phyloP scores from a whole-genome alignment of 2,888 invertebrate genomes.

The Rhodophaea formosa region DNA sequence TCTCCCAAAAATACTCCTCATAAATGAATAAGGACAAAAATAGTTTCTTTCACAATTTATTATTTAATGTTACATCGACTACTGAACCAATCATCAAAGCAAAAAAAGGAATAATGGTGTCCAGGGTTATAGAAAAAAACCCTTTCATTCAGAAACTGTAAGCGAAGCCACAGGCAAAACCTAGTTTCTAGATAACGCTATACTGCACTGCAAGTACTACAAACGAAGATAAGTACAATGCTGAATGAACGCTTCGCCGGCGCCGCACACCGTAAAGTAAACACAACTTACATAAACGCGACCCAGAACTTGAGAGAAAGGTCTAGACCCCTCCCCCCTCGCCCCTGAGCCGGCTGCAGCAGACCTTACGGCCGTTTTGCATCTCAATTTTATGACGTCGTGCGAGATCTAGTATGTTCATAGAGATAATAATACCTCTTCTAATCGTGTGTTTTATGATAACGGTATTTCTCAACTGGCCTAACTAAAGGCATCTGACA shows the following conservation, averaged over 20 bases:
- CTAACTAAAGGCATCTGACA: too few species aligned
- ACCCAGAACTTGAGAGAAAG: conserved; percentile 80
- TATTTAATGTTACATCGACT: too few species aligned
- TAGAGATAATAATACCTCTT: conserved; percentile 34
- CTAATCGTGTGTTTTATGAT: neutral
- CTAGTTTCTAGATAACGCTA: too few species aligned
- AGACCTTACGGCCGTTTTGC: conserved; percentile 37
- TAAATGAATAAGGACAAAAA: too few species aligned
- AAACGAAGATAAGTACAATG: neutral
- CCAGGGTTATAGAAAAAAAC: too few species aligned
- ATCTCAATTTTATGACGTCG: conserved; percentile 52
- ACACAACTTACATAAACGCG: conserved; percentile 63
- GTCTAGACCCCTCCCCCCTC: conserved; percentile 47
- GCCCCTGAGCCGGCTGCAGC: conserved; percentile 21
- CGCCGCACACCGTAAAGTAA: conserved; percentile 32
- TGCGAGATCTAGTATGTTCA: conserved; percentile 31
- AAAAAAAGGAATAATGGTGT: too few species aligned
- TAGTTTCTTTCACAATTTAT: too few species aligned
- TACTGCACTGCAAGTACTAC: neutral
- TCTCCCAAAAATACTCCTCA: too few species aligned
- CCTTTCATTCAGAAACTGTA: too few species aligned
- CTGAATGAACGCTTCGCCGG: neutral
- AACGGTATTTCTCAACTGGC: too few species aligned
- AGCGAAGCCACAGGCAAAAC: too few species aligned
- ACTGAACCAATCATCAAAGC: too few species aligned